Evolutionary conservation across 2,888 invertebrate genomes (phyloP).

Genomic region (Dolomedes plantarius): DNA sequence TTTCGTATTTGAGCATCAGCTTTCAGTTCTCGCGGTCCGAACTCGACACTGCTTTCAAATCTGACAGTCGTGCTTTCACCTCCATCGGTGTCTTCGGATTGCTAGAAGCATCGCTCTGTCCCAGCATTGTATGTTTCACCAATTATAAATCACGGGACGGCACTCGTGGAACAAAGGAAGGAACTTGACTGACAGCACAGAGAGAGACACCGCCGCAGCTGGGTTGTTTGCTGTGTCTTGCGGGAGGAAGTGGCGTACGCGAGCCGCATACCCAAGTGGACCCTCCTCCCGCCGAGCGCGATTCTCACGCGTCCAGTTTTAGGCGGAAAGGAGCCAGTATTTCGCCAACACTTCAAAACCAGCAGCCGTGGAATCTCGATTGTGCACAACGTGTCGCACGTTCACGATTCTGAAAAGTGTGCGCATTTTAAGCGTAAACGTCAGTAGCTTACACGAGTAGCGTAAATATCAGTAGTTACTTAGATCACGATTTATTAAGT

Average conservation of each 20-base stretch:
- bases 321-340: neutral
- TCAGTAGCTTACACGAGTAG: too few species aligned
- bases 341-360: neutral
- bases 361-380: neutral
- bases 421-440: too few species aligned
- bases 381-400: too few species aligned
- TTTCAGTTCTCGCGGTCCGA: too few species aligned
- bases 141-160: constrained; percentile 8
- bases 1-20: too few species aligned
- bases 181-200: constrained; percentile 34
- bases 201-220: constrained; percentile 30
- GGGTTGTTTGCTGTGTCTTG: constrained; percentile 46
- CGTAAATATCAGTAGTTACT: too few species aligned
- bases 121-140: neutral
- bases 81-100: too few species aligned
- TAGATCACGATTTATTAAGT: too few species aligned
- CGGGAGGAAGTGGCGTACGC: constrained; percentile 65
- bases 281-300: constrained; percentile 7
- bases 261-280: constrained; percentile 49
- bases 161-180: neutral
- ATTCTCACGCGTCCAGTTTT: neutral
- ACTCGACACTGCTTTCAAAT: too few species aligned
- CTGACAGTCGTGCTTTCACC: too few species aligned
- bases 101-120: constrained; percentile 6
- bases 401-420: too few species aligned